phyloP scores from a whole-genome alignment of 2,888 invertebrate genomes.

The Latrodectus hesperus region DNA sequence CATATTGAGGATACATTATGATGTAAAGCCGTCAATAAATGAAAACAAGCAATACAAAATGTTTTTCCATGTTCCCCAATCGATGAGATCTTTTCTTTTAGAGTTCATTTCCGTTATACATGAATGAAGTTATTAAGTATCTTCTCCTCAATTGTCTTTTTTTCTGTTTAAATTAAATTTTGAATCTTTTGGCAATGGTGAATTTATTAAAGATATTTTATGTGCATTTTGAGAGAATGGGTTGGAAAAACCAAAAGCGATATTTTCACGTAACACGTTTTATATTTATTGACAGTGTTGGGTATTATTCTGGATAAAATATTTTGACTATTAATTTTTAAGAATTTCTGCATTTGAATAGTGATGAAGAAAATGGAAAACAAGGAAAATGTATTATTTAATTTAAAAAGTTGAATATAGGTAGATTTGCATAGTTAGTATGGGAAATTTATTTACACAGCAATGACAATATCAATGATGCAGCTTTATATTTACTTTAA shows the following conservation, averaged over 20 bases:
- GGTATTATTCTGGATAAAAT: no score
- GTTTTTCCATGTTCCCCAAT: slow-evolving; percentile 17
- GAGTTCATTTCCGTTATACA: slow-evolving; percentile 17
- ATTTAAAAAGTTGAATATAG: no score
- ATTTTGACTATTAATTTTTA: background rate
- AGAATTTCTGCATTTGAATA: slow-evolving; percentile 6
- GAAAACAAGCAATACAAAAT: slow-evolving; percentile 31
- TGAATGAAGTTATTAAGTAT: slow-evolving; percentile 29
- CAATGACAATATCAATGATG: no score
- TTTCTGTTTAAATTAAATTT: slow-evolving; percentile 56
- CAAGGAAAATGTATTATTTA: no score
- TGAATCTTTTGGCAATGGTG: slow-evolving; percentile 17
- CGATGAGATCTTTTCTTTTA: slow-evolving; percentile 42
- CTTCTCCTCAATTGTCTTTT: slow-evolving; percentile 9
- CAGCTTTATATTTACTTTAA: no score
- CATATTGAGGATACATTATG: slow-evolving; percentile 48
- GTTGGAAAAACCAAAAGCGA: slow-evolving; percentile 18
- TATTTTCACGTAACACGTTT: background rate
- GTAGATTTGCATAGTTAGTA: no score
- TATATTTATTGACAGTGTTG: background rate
- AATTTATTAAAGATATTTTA: background rate
- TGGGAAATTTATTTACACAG: no score
- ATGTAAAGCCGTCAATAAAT: slow-evolving; percentile 47
- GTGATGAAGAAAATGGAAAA: background rate
- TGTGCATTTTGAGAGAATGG: slow-evolving; percentile 7